phyloP scores from a whole-genome alignment of 2,113 vertebrate genomes.

The Pedionomus torquatus region DNA sequence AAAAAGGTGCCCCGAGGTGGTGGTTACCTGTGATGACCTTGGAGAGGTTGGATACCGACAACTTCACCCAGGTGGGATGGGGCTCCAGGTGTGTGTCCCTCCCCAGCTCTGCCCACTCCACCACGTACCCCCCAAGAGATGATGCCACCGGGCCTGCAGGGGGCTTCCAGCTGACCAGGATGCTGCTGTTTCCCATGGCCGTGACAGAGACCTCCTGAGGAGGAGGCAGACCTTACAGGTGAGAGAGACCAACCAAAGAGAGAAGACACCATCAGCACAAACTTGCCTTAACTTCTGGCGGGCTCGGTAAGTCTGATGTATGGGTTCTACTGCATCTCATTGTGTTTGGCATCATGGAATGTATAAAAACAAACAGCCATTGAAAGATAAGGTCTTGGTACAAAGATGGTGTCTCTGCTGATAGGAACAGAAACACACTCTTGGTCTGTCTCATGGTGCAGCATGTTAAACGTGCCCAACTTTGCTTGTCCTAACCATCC shows the following conservation, averaged over 20 bases:
- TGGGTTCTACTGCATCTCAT: accelerated
- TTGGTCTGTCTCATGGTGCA: not conserved
- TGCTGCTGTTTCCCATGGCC: not conserved
- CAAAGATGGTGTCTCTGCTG: not conserved
- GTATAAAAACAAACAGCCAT: accelerated
- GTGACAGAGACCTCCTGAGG: constrained; percentile 41
- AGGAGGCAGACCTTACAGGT: constrained; percentile 41
- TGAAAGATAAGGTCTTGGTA: not conserved
- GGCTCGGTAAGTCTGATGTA: accelerated
- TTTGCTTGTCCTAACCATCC: not conserved
- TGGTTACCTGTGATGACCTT: constrained; percentile 65
- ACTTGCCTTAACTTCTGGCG: accelerated
- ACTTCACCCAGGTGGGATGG: constrained; percentile 54
- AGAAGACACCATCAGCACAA: accelerated
- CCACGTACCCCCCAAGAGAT: constrained; percentile 39
- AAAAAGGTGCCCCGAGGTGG: accelerated
- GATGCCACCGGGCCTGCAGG: accelerated
- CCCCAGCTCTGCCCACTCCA: constrained; percentile 65
- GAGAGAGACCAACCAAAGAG: not conserved
- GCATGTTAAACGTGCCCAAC: accelerated
- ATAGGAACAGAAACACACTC: accelerated
- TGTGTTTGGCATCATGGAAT: accelerated
- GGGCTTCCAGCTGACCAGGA: constrained; percentile 67
- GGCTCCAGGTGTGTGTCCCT: accelerated
- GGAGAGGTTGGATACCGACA: not conserved